These are phyloP conservation scores for Drosophila orosa DNA, from an alignment of 1,140 invertebrate species.

Conservation along the genomic window DNA sequence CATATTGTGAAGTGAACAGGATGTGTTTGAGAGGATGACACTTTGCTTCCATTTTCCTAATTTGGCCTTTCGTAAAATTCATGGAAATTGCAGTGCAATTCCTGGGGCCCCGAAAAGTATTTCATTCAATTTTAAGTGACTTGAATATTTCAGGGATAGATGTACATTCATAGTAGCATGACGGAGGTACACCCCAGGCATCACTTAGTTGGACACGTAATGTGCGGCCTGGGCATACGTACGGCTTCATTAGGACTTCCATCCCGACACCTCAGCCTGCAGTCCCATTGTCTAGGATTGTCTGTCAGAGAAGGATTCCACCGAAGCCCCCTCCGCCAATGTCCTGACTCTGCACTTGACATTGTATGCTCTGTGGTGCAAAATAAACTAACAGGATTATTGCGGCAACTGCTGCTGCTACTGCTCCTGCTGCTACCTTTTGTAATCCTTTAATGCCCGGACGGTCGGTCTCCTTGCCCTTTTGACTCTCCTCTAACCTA, in stretches of 20 bases:
- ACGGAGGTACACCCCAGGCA: slow-evolving; percentile 19
- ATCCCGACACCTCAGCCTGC: slow-evolving; percentile 46
- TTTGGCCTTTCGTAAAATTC: slow-evolving; percentile 22
- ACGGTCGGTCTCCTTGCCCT: slow-evolving; percentile 15
- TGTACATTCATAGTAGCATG: slow-evolving; percentile 1
- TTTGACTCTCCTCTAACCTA: slow-evolving; percentile 9
- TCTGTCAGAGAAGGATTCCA: slow-evolving; percentile 42
- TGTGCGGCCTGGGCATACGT: slow-evolving; percentile 23
- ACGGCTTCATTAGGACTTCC: slow-evolving; percentile 53
- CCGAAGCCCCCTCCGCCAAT: background rate
- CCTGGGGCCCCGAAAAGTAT: slow-evolving; percentile 24
- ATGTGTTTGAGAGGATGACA: slow-evolving; percentile 49
- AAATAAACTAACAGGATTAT: slow-evolving; percentile 81
- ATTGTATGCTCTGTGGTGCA: slow-evolving; percentile 56
- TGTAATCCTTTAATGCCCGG: slow-evolving; percentile 72
- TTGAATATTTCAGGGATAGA: slow-evolving; percentile 39
- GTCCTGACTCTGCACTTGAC: slow-evolving; percentile 59
- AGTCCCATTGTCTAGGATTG: slow-evolving; percentile 58
- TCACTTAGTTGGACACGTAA: slow-evolving; percentile 44
- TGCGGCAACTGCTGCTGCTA: slow-evolving; percentile 60
- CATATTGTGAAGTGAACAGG: slow-evolving; percentile 36
- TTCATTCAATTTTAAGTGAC: slow-evolving; percentile 37
- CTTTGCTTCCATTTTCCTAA: slow-evolving; percentile 24
- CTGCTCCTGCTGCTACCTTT: slow-evolving; percentile 47
- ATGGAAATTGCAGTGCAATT: slow-evolving; percentile 38